Base-by-base conservation (phyloP, 2,888 invertebrate genomes). In the Bellardia pandia region DNA sequence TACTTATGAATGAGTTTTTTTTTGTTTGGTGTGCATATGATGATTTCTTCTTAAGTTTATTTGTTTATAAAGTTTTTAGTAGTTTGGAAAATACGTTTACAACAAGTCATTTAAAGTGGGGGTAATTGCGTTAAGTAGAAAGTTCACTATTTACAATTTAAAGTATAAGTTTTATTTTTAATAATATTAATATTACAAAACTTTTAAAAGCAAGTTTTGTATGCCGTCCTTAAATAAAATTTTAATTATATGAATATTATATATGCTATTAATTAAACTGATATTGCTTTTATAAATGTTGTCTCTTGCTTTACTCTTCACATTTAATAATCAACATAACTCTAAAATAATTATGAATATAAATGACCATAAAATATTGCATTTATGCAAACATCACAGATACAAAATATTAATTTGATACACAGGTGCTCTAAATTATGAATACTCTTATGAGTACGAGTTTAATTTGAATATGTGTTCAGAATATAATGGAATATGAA, bases 381-480 rank as follows among this genome's bases (percentile, higher is more conserved):
- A 23, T 23, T 56, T 60, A 5, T 60, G 56, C 14, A 60, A 11
- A 60, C 14, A 60, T 13, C 5, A 23, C 6, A 33, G 13, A 30
- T 60, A 30, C 11, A 13, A 60, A 13, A 33, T 60, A 60, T 60
- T 60, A 33, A 30, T 60, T 60, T 30, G 33, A 9, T 60, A 13
- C 60, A 33, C 60, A 60, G 30, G 60, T 60, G 60, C 33, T 33
- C 13, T 13, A 60, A 33, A 60, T 60, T 60, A 60, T 60, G 14
- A 60, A 60, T 33, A 60, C 60, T 14, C 13, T 13, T 30, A 60
- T 60, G 60, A 30, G 11, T 56, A 56, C 9, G 56, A 40, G 23
- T 69, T 71, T 48, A 45, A 71, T 72, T 3, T 37, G 37, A 60
- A 60, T 79, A 23, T 56, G 16, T 56, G 23, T 56, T 16, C 56